Base-by-base conservation (phyloP, 92 coral and sea anemone species). In the Paragorgia papillata region DNA sequence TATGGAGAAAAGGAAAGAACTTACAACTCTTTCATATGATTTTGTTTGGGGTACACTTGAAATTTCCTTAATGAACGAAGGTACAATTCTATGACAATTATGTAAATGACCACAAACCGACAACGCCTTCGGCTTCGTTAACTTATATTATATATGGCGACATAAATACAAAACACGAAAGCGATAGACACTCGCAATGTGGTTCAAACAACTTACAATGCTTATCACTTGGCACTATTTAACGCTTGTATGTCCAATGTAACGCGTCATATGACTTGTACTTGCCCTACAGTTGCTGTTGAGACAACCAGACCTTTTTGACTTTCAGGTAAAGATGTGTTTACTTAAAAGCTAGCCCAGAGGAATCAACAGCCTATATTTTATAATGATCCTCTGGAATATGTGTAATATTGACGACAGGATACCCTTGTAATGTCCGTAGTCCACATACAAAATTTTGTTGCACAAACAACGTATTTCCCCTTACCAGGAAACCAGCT, bases 91-190 rank as follows among this genome's bases (percentile, higher is more conserved):
- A 68, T 29, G 58, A 48, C 75, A 68, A 66, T 71, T 71, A 71
- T 71, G 78, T 41, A 71, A 71, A 71, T 71, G 46, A 32, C 26
- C 44, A 50, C 55, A 48, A 67, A 71, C 64, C 78, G 78, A 54
- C 78, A 71, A 71, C 78, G 78, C 78, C 78, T 71, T 71, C 78
- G 78, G n/a, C n/a, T n/a, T n/a, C n/a, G n/a, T n/a, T n/a, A n/a
- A n/a, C n/a, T 51, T 71, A 68, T 68, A 25, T 71, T 30, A 71
- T 35, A 55, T 48, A 25, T 35, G 58, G 58, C 30, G 58, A 25
- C 57, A 49, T 32, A 68, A 35, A 39, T 26, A 7, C 13, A 66
- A 40, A 66, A 66, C 55, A n/a, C n/a, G n/a, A 66, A 66, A 66
- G 40, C 46, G 49, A 66, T 66, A 66, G 37, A 33, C 15, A 18